Evolutionary conservation across 2,888 invertebrate species (phyloP).

Genomic region (Esperia sulphurella): DNA sequence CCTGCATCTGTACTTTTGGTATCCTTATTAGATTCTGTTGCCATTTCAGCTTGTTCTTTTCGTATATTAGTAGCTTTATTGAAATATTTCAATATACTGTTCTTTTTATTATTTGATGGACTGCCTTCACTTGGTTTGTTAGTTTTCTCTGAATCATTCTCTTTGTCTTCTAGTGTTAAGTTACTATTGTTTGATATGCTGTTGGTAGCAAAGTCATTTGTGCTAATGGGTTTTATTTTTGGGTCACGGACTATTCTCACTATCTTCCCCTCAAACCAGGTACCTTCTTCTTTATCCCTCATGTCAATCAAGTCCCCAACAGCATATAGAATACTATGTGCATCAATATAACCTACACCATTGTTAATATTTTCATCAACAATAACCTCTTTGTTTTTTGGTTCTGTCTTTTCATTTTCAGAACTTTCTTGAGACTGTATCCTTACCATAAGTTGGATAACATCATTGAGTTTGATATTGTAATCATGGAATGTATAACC

Average conservation of each 20-base stretch:
- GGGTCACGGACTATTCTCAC: constrained; percentile 70
- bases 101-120: constrained; percentile 23
- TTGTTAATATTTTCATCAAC: too few species aligned
- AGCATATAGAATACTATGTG: constrained; percentile 70
- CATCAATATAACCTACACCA: constrained; percentile 33
- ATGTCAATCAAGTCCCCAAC: constrained; percentile 84
- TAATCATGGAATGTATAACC: constrained; percentile 88
- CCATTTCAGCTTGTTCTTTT: constrained; percentile 21
- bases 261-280: constrained; percentile 87
- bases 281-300: constrained; percentile 79
- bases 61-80: constrained; percentile 31
- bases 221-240: constrained; percentile 3
- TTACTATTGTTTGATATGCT: constrained; percentile 4
- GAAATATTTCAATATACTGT: constrained; percentile 50
- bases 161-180: constrained; percentile 14
- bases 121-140: constrained; percentile 20
- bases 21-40: constrained; percentile 15
- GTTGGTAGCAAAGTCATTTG: background rate
- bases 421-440: constrained; percentile 26
- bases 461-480: constrained; percentile 86
- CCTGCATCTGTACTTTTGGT: constrained; percentile 34
- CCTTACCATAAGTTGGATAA: constrained; percentile 83
- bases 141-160: constrained; percentile 42
- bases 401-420: constrained; percentile 13
- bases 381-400: too few species aligned